These are phyloP conservation scores for Myotis yumanensis DNA, from an alignment of 2,113 vertebrate species.

Conservation along the genomic window DNA sequence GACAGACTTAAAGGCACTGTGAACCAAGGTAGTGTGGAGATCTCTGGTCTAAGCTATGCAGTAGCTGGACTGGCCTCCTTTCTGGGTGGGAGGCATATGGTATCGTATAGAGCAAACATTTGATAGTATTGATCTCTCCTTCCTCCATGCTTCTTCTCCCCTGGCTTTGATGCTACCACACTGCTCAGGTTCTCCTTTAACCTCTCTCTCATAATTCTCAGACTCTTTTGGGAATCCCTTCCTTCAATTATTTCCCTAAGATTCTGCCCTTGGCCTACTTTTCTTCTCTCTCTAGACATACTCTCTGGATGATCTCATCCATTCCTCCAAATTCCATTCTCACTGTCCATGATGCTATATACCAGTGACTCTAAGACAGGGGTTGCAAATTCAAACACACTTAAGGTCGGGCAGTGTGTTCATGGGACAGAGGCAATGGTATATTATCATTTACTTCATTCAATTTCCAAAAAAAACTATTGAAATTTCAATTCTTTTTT, in stretches of 20 bases:
- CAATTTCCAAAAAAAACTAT: not conserved
- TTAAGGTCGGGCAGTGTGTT: not conserved
- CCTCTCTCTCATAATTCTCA: not conserved
- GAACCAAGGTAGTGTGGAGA: not conserved
- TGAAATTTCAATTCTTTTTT: not conserved
- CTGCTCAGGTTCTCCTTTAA: not conserved
- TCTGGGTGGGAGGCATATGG: not conserved
- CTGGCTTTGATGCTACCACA: not conserved
- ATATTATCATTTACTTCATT: not conserved
- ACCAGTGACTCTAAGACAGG: not conserved
- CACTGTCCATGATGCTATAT: accelerated
- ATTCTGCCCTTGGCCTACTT: not conserved
- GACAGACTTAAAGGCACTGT: not conserved
- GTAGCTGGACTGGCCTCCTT: not conserved
- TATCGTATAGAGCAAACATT: not conserved
- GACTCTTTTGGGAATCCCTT: not conserved
- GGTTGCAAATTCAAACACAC: not conserved
- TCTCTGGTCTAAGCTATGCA: not conserved
- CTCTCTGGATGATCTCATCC: not conserved
- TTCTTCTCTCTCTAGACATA: not conserved
- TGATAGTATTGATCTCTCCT: not conserved
- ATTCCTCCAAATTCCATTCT: not conserved
- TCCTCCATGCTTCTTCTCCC: not conserved
- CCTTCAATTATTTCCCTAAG: not conserved
- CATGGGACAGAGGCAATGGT: not conserved